Conservation (phyloP, 2,888 invertebrate genomes). For the Nomada flava region DNA sequence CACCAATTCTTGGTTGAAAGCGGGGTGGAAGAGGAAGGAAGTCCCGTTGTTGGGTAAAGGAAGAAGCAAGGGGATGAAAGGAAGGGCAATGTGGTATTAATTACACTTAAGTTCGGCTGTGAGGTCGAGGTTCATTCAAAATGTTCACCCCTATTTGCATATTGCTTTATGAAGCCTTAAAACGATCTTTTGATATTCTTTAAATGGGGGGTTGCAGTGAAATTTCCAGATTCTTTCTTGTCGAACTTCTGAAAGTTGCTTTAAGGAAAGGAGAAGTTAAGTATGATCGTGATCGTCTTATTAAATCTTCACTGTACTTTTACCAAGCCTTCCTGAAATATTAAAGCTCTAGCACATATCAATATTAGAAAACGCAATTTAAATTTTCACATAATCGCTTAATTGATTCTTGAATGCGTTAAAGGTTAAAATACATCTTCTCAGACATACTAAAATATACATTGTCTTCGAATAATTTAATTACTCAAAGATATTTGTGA, state of each 20-base stretch:
- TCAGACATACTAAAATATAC: too few species aligned
- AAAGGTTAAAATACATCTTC: too few species aligned
- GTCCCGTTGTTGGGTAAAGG: slow-evolving; percentile 30
- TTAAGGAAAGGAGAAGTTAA: too few species aligned
- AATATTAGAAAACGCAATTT: too few species aligned
- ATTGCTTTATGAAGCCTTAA: slow-evolving; percentile 35
- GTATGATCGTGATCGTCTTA: not conserved
- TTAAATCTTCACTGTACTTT: too few species aligned
- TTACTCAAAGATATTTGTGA: too few species aligned
- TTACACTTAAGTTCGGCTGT: slow-evolving; percentile 55
- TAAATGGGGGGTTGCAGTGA: not conserved
- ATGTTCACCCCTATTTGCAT: slow-evolving; percentile 48
- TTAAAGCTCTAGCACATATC: too few species aligned
- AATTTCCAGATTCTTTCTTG: not conserved
- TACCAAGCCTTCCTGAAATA: too few species aligned
- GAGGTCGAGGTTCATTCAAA: slow-evolving; percentile 44
- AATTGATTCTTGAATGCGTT: too few species aligned
- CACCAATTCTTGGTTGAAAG: slow-evolving; percentile 47
- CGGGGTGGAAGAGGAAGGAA: slow-evolving; percentile 27
- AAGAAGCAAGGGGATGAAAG: slow-evolving; percentile 30
- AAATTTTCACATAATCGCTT: too few species aligned
- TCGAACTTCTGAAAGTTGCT: not conserved
- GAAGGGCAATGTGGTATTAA: slow-evolving; percentile 56
- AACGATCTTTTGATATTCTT: slow-evolving; percentile 32
- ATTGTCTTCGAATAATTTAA: too few species aligned